Conservation (phyloP, 2,888 invertebrate species). For the Thereva unica region DNA sequence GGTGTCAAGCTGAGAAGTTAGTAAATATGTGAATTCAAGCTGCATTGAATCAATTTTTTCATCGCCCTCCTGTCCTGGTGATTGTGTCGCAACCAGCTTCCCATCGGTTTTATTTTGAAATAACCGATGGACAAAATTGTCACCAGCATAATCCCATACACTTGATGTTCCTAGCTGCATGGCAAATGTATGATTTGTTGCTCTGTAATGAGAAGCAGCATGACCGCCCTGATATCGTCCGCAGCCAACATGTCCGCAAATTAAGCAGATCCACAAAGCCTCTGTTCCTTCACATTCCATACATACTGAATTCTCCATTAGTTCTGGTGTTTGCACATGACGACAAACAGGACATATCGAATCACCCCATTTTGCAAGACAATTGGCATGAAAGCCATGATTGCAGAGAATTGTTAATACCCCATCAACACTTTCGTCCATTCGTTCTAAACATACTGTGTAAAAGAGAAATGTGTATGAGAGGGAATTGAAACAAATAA, state of each 20-base stretch:
- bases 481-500: not conserved
- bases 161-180: conserved; percentile 94
- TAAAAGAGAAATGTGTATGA: not conserved
- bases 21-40: conserved; percentile 92
- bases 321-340: conserved; percentile 65
- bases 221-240: conserved; percentile 90
- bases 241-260: conserved; percentile 98
- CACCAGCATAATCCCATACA: conserved; percentile 99
- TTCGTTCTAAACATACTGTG: conserved; percentile 72
- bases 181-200: conserved; percentile 96
- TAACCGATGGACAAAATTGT: conserved; percentile 86
- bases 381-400: conserved; percentile 96
- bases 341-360: conserved; percentile 98
- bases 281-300: conserved; percentile 68
- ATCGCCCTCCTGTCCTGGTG: conserved; percentile 63
- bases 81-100: conserved; percentile 83
- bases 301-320: conserved; percentile 63
- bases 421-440: conserved; percentile 98
- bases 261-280: conserved; percentile 96
- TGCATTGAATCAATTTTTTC: conserved; percentile 95
- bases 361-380: conserved; percentile 95
- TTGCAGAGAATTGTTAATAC: conserved; percentile 97
- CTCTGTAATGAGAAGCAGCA: conserved; percentile 93
- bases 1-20: conserved; percentile 93
- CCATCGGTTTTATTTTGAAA: conserved; percentile 97